Conservation (phyloP, 2,797 vertebrate species). For the Acestrorhynchus altus region DNA sequence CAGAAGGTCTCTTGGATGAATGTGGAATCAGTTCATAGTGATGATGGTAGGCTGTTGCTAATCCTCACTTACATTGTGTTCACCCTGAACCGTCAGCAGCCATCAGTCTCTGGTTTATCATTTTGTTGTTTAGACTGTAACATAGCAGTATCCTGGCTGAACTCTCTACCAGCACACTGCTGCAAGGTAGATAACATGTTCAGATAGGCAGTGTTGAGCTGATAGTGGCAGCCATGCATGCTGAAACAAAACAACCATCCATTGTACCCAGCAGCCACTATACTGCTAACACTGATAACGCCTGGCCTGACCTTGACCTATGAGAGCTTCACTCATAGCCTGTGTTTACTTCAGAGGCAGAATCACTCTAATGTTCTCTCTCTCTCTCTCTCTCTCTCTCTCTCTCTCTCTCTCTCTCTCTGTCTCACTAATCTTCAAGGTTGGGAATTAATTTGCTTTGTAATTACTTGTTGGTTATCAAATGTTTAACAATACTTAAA, state of each 20-base stretch:
- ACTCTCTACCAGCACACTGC: neutral
- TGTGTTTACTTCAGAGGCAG: constrained; percentile 21
- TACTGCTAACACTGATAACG: neutral
- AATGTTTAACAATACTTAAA: constrained; percentile 15
- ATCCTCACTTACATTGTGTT: neutral
- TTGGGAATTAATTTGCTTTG: constrained; percentile 32
- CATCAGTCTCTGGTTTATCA: neutral
- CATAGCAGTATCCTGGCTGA: neutral
- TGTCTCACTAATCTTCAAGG: constrained; percentile 37
- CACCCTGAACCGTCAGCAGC: neutral
- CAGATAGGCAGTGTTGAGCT: neutral
- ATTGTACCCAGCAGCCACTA: too few species aligned
- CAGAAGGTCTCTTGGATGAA: too few species aligned
- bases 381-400: neutral
- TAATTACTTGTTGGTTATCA: constrained; percentile 31
- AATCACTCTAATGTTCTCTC: neutral
- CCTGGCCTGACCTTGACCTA: neutral
- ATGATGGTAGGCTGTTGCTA: too few species aligned
- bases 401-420: neutral
- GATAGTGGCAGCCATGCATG: neutral
- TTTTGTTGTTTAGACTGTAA: neutral
- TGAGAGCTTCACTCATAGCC: neutral
- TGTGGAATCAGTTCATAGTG: too few species aligned
- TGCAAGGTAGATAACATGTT: neutral
- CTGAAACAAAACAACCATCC: neutral